Base-by-base conservation (phyloP, 2,888 invertebrate species). In the Epirrhoe tristata region DNA sequence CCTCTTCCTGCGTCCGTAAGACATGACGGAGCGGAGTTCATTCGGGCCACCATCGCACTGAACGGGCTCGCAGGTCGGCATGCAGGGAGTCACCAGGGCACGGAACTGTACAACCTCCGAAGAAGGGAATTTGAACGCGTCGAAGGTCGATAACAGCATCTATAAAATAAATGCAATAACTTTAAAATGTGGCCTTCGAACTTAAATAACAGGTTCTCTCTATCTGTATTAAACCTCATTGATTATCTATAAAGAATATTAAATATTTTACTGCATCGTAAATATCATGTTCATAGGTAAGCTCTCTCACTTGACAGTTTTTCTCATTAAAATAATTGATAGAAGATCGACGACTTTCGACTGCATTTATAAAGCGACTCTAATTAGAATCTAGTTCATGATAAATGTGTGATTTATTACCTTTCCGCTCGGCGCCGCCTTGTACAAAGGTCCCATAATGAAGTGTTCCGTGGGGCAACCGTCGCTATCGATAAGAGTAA, bases 71-170 rank as follows among this genome's bases (percentile, higher is more conserved):
- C 98, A 98, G 52, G 96, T 95, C 31, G 98, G 98, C 96, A 98
- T 97, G 88, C 98, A 98, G 0, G 98, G 98, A 2, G 98, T 98
- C 48, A 98, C 98, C 81, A 98, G 89, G n/a, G 98, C 98, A 72
- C 98, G 96, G 96, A 98, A 98, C 86, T 98, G 98, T 1, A 98
- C 98, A 54, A 98, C 97, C 86, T 98, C 98, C 12, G 98, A 98
- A 58, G 98, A 98, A 52, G 98, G 98, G 94, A 98, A 98, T 89
- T 98, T 98, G 95, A 98, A 98, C 46, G 98, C 98, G 88, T 98
- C 98, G 92, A 98, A 98, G 91, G 97, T 97, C 60, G 98, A 98
- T 69, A 98, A 93, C 70, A 98, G 93, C 78, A 97, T 95, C 96
- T 97, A 95, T 55, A 91, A 89, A 85, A 83, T 75, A 77, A 67